These are phyloP conservation scores for Alectoris magna DNA, from an alignment of 2,797 vertebrate species.

Conservation along the genomic window DNA sequence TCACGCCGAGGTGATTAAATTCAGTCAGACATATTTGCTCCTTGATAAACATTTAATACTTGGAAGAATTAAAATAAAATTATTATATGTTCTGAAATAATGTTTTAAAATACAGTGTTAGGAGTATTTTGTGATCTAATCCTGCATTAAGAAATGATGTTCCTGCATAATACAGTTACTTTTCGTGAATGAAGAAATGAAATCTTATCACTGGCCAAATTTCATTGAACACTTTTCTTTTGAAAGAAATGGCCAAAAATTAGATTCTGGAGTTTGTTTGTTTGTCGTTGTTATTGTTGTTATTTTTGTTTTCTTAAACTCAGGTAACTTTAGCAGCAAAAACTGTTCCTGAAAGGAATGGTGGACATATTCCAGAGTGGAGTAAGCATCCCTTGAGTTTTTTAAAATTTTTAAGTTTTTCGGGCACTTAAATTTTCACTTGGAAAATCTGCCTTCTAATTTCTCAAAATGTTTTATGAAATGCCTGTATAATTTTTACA, in stretches of 20 bases:
- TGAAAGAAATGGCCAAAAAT: background rate
- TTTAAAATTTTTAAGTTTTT: background rate
- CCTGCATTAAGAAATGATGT: background rate
- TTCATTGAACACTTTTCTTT: background rate
- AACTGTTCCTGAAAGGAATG: background rate
- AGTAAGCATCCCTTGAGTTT: background rate
- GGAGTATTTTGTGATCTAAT: background rate
- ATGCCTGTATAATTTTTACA: background rate
- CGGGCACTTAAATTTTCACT: background rate
- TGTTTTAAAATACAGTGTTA: background rate
- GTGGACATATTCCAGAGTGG: background rate
- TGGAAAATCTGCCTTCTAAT: background rate
- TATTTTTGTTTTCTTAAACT: background rate
- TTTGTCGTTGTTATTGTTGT: background rate
- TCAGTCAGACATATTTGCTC: background rate
- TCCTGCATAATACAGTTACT: fast-evolving
- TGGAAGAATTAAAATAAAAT: background rate
- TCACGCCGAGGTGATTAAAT: background rate
- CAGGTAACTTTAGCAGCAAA: background rate
- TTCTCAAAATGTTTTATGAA: background rate
- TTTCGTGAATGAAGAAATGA: background rate
- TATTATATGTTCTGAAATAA: background rate
- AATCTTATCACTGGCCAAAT: background rate
- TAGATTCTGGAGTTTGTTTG: background rate
- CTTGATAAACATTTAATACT: background rate